A percentile compares a stretch with the other conserved stretches of the same genome.
These are phyloP conservation scores for Eurystomus glaucurus DNA, from an alignment of 2,797 vertebrate species.

Conservation along the genomic window DNA sequence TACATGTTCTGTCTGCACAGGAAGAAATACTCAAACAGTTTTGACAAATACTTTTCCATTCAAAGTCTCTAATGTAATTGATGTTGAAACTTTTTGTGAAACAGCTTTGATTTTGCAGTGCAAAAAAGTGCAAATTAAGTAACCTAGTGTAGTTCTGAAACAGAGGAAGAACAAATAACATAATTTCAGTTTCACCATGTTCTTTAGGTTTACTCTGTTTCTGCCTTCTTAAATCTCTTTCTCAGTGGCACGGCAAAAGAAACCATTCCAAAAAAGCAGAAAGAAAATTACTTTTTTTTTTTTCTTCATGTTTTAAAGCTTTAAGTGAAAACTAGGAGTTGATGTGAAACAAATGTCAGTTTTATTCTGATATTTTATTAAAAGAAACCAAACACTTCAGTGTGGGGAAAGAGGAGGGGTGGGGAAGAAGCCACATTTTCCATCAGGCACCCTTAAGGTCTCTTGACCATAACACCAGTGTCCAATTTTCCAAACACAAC, in stretches of 20 bases:
- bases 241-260: background rate
- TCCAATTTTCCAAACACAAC: background rate
- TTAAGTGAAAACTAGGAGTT: background rate
- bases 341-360: slow-evolving; percentile 39
- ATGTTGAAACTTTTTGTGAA: background rate
- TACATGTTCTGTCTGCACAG: fast-evolving
- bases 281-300: background rate
- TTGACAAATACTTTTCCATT: background rate
- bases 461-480: fast-evolving
- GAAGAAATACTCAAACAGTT: background rate
- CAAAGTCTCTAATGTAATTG: background rate
- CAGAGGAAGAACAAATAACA: background rate
- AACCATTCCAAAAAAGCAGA: background rate
- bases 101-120: background rate
- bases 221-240: background rate
- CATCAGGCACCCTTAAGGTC: background rate
- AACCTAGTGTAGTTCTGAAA: background rate
- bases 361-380: background rate
- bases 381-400: slow-evolving; percentile 11
- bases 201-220: background rate
- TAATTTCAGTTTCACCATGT: background rate
- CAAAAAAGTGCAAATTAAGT: background rate
- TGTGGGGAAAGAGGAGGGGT: background rate
- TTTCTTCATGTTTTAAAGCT: background rate
- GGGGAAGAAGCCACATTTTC: slow-evolving; percentile 29